Evolutionary conservation across 2,113 vertebrate species (phyloP), one percentile per base, ranked within the genome.

Genomic region (Amphiprion ocellaris): DNA sequence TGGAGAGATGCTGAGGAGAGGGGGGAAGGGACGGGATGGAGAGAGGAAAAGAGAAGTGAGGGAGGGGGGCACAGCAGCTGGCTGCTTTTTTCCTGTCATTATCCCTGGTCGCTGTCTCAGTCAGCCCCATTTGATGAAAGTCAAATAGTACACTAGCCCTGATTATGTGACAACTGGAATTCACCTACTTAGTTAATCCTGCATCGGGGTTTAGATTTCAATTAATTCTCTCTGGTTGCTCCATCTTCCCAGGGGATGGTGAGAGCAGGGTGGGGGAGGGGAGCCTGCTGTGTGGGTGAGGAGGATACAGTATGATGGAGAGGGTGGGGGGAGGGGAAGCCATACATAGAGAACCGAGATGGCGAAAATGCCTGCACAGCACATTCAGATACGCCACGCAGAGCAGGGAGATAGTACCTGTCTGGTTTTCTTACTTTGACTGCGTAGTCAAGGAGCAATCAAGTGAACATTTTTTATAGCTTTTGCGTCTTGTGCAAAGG

Each of bases 181-280:
- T 94, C 91, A 93, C 92, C 91, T 92, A 92, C 86, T 94, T 90
- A 87, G 83, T 92, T 94, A 94, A 94, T 92, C 89, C 92, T 86
- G 83, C 90, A 87, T 84, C 83, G 66, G 69, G 87, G 90, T 93
- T 94, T 91, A 90, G 83, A 87, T 91, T 93, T 94, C 88, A 89
- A 92, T 93, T 94, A 91, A 94, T 95, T 92, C 88, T 89, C 88
- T 90, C 81, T 65, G 84, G 88, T 87, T 85, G 85, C 77, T 84
- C 82, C 67, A 64, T 90, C 78, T 82, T 90, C 87, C 89, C 79
- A 55, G 69, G 84, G 84, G 83, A 78, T 39, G 80, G 68, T 39
- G 87, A 69, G 71, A 65, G 76, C 30, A 7, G 30, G 72, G 65
- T 79, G 81, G 89, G 84, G 75, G 87, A 81, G 69, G 82, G 90